Base-by-base conservation (phyloP, 2,888 invertebrate genomes). In the Scaptomyza caliginosa region DNA sequence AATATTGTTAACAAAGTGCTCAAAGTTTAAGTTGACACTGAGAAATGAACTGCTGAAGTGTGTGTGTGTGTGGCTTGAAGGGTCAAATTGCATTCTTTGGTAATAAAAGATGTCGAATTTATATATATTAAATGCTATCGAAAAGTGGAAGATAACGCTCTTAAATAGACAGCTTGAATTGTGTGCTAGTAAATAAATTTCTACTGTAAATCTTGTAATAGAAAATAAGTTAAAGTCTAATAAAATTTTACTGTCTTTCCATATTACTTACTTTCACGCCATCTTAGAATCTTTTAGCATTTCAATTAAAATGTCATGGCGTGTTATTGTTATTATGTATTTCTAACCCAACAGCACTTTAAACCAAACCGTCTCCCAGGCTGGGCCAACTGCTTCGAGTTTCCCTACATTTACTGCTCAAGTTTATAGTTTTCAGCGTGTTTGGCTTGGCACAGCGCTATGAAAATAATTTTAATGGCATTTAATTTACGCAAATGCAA, bases 381-480 rank as follows among this genome's bases (percentile, higher is more conserved):
- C n/a, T n/a, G n/a, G n/a, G n/a, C 28, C 36, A 5, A 11, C 11
- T 17, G 5, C 42, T 13, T 10, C 23, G 13, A 23, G 5, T 19
- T 34, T n/a, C 32, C 38, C 40, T 11, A 10, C 46, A 13, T 51
- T 32, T 32, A 16, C 34, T 32, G n/a, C 34, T 58, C 21, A 59
- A 74, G 67, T 45, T 58, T 59, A 74, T 70, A 67, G 69, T 70
- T 69, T 54, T 38, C 49, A 28, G 65, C 49, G 66, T 39, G 40
- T 59, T 34, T 34, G 16, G 34, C 34, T 34, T 54, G 48, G 49
- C 52, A 36, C 24, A 50, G 32, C 46, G 63, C 78, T 66, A 65
- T 71, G 85, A 84, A 86, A 81, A 81, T 87, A 86, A 81, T 87
- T 87, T 84, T 87, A 86, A 81, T 84, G 77, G 74, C 77, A 81